Percentiles rank a stretch among this genome's conserved stretches.
Evolutionary conservation across 1,140 invertebrate species (phyloP).

Genomic region (Glomeris maerens): DNA sequence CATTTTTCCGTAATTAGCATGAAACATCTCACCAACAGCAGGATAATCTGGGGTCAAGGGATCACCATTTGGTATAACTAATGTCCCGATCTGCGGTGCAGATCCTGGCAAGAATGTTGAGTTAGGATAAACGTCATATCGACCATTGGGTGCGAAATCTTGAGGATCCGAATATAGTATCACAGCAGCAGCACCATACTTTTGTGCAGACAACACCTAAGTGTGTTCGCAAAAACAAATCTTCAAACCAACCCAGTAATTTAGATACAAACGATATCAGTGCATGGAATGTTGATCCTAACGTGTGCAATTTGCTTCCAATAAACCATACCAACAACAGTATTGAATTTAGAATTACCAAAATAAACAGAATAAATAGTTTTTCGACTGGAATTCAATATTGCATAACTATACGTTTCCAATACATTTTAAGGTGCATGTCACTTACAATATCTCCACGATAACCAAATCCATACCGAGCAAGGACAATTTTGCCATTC

Average conservation of each 20-base stretch:
- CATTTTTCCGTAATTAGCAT: too few species aligned
- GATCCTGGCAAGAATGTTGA: conserved; percentile 10
- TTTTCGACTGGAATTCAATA: too few species aligned
- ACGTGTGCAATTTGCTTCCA: too few species aligned
- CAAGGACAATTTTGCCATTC: conserved; percentile 31
- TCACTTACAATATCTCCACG: conserved; percentile 34
- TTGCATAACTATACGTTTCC: too few species aligned
- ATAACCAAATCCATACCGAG: conserved; percentile 37
- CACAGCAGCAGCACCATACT: conserved; percentile 12
- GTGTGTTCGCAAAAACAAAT: too few species aligned
- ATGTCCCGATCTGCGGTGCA: conserved; percentile 8
- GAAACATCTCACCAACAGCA: conserved; percentile 11
- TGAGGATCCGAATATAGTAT: conserved; percentile 14
- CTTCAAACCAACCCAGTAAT: too few species aligned
- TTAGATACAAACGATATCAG: too few species aligned
- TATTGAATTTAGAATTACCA: too few species aligned
- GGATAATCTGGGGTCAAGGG: conserved; percentile 17
- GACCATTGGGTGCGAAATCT: neutral
- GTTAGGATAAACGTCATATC: conserved; percentile 7
- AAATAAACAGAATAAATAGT: too few species aligned
- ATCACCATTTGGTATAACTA: conserved; percentile 7
- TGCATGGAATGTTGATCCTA: too few species aligned
- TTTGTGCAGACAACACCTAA: conserved; percentile 13
- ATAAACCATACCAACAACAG: too few species aligned
- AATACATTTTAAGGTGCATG: neutral